Evolutionary conservation across 2,797 vertebrate genomes (phyloP), one percentile per base, ranked within the genome.

Genomic region (Kryptopterus vitreolus): DNA sequence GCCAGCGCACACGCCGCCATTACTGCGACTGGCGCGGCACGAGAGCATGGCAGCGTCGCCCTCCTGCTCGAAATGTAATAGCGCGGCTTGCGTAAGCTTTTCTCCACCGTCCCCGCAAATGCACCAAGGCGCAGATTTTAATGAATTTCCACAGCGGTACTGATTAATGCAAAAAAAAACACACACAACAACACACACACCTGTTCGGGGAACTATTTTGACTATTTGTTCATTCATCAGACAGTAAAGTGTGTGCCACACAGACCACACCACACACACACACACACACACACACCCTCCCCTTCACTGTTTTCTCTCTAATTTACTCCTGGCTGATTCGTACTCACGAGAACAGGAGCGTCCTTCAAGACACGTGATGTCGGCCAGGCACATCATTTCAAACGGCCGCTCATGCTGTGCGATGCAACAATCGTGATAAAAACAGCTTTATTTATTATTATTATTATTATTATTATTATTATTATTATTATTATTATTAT

Each of bases 51-150:
- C 65, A 71, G 13, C 35, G 22, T 55, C 26, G 35, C 63, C 58
- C 72, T 66, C 62, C n/a, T 20, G 68, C 55, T 76, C 29, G 66
- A 74, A 81, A 81, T 58, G 12, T 9, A 79, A 76, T 22, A 68
- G 20, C 35, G 26, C n/a, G 29, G n/a, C 61, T 50, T 79, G 66
- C n/a, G 38, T 29, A 29, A 69, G 55, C 62, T 55, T 29, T 26
- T 35, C 75, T 77, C 22, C 52, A 38, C 75, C 57, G 38, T 7
- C 53, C 31, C 57, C 68, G 68, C 52, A 73, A 76, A 79, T 72
- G 63, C 43, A 76, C 79, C n/a, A 58, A n/a, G 61, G 63, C 38
- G 38, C 62, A 43, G 29, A 61, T 76, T n/a, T 70, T 43, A 61
- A 81, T 81, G 65, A 50, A 76, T 76, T 69, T 61, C 0, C 33